Conservation (phyloP, 2,113 vertebrate genomes). For the Agapornis roseicollis region DNA sequence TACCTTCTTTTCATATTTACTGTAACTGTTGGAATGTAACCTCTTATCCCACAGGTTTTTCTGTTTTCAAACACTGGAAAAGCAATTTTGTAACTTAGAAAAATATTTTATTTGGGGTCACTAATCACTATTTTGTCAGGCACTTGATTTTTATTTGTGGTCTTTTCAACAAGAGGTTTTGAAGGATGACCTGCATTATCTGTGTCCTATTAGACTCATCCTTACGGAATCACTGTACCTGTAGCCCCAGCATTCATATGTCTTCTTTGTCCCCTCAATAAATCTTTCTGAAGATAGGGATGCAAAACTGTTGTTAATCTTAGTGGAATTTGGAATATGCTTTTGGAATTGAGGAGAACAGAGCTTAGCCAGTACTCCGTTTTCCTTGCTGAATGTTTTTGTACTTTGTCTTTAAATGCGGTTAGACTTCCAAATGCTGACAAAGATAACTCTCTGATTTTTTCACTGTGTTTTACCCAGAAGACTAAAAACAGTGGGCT, state of each 20-base stretch:
- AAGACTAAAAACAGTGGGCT: not conserved
- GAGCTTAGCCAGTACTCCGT: not conserved
- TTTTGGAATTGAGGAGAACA: constrained; percentile 12
- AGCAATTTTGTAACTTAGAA: constrained; percentile 24
- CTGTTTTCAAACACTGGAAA: constrained; percentile 34
- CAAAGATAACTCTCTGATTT: not conserved
- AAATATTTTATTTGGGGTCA: constrained; percentile 33
- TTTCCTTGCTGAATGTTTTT: constrained; percentile 8
- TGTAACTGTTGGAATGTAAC: constrained; percentile 38
- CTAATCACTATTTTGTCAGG: constrained; percentile 37
- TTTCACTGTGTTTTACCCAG: not conserved
- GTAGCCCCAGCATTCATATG: not conserved
- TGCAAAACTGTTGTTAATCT: not conserved
- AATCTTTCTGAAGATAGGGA: not conserved
- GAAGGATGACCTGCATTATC: not conserved
- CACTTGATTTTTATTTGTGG: constrained; percentile 30
- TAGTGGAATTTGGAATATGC: constrained; percentile 13
- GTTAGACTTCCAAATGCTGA: not conserved
- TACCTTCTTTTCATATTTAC: constrained; percentile 4
- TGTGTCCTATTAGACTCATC: not conserved
- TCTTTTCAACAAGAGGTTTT: constrained; percentile 43
- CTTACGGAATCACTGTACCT: not conserved
- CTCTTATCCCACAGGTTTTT: constrained; percentile 28
- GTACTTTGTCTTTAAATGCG: constrained; percentile 3
- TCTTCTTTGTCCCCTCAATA: constrained; percentile 3